Evolutionary conservation across 2,888 invertebrate genomes (phyloP), one percentile per base, ranked within the genome.

Genomic region (Chesias legatella): DNA sequence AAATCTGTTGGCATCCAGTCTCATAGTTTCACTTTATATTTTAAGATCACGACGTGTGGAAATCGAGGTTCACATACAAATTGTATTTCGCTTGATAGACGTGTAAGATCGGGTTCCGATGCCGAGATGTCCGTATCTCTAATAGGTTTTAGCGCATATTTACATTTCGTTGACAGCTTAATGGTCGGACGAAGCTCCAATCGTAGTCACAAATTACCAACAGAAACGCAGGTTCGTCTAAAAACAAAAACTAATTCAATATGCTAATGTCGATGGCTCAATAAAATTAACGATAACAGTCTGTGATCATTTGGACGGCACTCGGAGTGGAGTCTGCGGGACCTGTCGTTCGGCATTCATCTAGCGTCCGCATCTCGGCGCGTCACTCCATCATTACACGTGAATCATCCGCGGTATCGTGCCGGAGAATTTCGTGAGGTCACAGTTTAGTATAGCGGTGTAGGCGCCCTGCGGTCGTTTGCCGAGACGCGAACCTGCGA

Each of bases 391-490:
- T 83, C 80, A 82, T 84, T 83, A 79, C 63, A 77, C 70, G 73
- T 83, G 84, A 85, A 80, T 84, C 85, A 84, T 74, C 75, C 67
- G 60, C 67, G 57, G 75, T 79, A 82, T 79, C 82, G 82, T 81
- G 82, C 79, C 55, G 60, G 75, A 78, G 82, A 78, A 84, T 86
- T 86, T 86, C 85, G 86, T 85, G 85, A 85, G 86, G 86, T 86
- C 85, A 85, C 82, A 86, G 86, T 84, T 84, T 85, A 84, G 74
- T 84, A 79, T 86, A 85, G 85, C 86, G 86, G 86, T 83, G 77
- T 78, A 75, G 76, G 80, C 78, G 85, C 82, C 82, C 85, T 79
- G 79, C 78, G 82, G 83, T 80, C 80, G 78, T 83, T 72, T 63
- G 73, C 60, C 48, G 45, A 78, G 48, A 58, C 67, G 67, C 46